Conservation (phyloP, 2,797 vertebrate genomes). For the Sebastes glaucus region DNA sequence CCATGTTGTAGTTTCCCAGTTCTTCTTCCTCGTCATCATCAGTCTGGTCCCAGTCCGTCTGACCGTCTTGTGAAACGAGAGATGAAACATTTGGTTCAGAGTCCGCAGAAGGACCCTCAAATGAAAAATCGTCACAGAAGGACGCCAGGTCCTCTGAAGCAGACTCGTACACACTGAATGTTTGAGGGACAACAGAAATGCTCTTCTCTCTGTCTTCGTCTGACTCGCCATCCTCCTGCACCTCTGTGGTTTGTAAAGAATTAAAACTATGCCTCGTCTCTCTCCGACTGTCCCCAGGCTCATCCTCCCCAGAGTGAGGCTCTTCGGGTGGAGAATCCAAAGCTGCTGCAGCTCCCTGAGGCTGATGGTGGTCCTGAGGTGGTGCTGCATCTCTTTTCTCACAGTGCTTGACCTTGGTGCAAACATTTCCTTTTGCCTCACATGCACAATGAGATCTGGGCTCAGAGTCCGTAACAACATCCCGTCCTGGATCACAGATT, state of each 20-base stretch:
- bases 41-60: slow-evolving; percentile 57
- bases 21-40: slow-evolving; percentile 71
- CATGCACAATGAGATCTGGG: slow-evolving; percentile 30
- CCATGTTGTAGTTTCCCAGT: slow-evolving; percentile 15
- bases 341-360: slow-evolving; percentile 53
- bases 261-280: slow-evolving; percentile 2
- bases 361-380: slow-evolving; percentile 59
- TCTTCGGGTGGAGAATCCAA: slow-evolving; percentile 23
- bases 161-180: slow-evolving; percentile 42
- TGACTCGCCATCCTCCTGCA: slow-evolving; percentile 39
- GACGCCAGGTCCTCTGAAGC: slow-evolving; percentile 69
- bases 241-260: slow-evolving; percentile 2
- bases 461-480: slow-evolving; percentile 50
- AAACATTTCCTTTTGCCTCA: slow-evolving; percentile 48
- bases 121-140: slow-evolving; percentile 65
- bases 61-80: slow-evolving; percentile 53
- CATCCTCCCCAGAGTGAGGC: slow-evolving; percentile 50
- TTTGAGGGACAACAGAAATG: slow-evolving; percentile 20
- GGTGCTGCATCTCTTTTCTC: slow-evolving; percentile 44
- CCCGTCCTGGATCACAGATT: slow-evolving; percentile 47
- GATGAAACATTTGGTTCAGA: slow-evolving; percentile 78
- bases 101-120: slow-evolving; percentile 73
- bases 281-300: slow-evolving; percentile 2
- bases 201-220: slow-evolving; percentile 25
- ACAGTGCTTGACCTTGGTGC: slow-evolving; percentile 47